phyloP scores from a whole-genome alignment of 2,113 vertebrate genomes.

The Arothron firmamentum region DNA sequence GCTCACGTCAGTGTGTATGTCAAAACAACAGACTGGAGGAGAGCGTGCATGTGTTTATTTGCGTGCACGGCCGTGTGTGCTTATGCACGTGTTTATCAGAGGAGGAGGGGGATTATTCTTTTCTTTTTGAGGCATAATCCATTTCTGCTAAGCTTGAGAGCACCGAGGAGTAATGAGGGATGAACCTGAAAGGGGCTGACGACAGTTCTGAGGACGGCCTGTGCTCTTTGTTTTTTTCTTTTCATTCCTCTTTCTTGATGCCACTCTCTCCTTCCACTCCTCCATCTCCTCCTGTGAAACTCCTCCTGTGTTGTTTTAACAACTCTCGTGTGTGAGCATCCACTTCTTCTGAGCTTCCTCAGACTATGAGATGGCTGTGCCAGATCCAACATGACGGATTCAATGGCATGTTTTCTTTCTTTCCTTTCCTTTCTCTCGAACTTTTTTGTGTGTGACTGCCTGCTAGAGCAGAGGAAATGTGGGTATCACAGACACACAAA shows the following conservation, averaged over 20 bases:
- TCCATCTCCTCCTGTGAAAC: conserved; percentile 45
- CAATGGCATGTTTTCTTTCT: conserved; percentile 43
- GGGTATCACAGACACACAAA: conserved; percentile 27
- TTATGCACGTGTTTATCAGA: conserved; percentile 59
- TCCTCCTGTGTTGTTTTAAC: conserved; percentile 49
- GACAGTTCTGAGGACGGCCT: conserved; percentile 63
- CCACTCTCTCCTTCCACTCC: conserved; percentile 13
- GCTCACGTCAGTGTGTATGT: conserved; percentile 40
- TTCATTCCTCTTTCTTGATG: conserved; percentile 40
- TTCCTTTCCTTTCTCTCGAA: conserved; percentile 10
- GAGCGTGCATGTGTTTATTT: conserved; percentile 25
- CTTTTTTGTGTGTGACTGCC: conserved; percentile 20
- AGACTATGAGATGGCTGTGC: conserved; percentile 48
- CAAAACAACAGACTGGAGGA: conserved; percentile 62
- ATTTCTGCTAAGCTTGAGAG: conserved; percentile 68
- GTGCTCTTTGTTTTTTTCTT: conserved; percentile 41
- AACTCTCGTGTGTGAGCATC: conserved; percentile 62
- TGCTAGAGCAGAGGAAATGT: conserved; percentile 27
- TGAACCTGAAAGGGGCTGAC: conserved; percentile 68
- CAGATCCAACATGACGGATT: conserved; percentile 41
- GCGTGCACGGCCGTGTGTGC: conserved; percentile 29
- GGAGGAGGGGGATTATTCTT: conserved; percentile 66
- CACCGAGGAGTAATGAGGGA: conserved; percentile 71
- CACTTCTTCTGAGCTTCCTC: conserved; percentile 38
- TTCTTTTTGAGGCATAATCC: conserved; percentile 67